phyloP scores from a whole-genome alignment of 1,140 invertebrate species.

The Achroia grisella region DNA sequence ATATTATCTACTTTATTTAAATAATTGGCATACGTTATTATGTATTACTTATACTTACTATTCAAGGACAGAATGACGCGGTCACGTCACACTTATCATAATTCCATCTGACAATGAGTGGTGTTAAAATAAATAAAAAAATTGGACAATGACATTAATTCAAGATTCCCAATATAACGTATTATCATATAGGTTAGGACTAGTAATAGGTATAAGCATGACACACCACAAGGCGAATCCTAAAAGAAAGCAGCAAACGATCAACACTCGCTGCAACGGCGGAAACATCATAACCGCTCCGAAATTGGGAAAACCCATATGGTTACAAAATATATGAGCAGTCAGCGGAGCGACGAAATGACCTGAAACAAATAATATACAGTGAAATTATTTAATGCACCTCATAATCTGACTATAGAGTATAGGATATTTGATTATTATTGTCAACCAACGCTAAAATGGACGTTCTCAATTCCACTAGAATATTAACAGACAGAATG shows the following conservation, averaged over 20 bases:
- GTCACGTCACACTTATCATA: neutral
- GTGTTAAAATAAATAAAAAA: neutral
- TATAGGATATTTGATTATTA: too few relatives aligned
- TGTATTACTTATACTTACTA: too few relatives aligned
- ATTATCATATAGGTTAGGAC: constrained; percentile 85
- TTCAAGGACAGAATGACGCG: too few relatives aligned
- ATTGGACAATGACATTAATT: constrained; percentile 3
- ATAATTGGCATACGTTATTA: too few relatives aligned
- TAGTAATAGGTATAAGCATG: constrained; percentile 85
- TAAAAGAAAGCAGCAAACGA: constrained; percentile 80
- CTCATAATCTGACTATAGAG: too few relatives aligned
- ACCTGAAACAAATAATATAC: constrained; percentile 73
- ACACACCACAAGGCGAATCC: constrained; percentile 87
- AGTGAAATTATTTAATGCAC: neutral
- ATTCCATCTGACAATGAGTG: neutral
- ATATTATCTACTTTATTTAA: too few relatives aligned
- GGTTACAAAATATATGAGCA: constrained; percentile 95
- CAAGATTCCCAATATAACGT: constrained; percentile 67
- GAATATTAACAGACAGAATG: too few relatives aligned
- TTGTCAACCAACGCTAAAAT: too few relatives aligned
- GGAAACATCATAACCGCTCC: constrained; percentile 82
- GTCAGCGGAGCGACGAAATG: constrained; percentile 92
- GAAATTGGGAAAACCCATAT: constrained; percentile 96
- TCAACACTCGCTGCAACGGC: constrained; percentile 77
- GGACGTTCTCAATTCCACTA: too few relatives aligned